Conservation (phyloP, 2,113 vertebrate species). For the Halcyon senegalensis region DNA sequence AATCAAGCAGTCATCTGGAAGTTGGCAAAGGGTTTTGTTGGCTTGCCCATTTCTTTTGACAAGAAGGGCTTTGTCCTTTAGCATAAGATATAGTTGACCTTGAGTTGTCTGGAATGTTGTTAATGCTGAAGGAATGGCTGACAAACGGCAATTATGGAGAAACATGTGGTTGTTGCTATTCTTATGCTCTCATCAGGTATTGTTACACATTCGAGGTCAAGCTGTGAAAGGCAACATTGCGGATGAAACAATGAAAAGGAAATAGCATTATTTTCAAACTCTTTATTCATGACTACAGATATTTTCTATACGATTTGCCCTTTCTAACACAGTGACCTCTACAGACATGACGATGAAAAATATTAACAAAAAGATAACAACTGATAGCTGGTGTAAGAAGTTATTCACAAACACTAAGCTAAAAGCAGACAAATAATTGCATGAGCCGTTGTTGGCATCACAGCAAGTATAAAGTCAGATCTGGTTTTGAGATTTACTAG, state of each 20-base stretch:
- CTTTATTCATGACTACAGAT: conserved; percentile 24
- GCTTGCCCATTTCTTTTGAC: conserved; percentile 2
- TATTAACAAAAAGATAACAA: conserved; percentile 31
- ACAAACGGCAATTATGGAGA: conserved; percentile 60
- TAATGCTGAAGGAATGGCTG: conserved; percentile 52
- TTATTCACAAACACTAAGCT: conserved; percentile 29
- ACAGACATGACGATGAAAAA: conserved; percentile 34
- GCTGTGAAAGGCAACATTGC: conserved; percentile 17
- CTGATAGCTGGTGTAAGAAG: neutral
- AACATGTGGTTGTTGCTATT: conserved; percentile 57
- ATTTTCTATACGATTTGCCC: conserved; percentile 32
- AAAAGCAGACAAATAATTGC: conserved; percentile 52
- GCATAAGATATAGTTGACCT: conserved; percentile 46
- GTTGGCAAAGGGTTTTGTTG: conserved; percentile 2
- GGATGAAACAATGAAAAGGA: conserved; percentile 39
- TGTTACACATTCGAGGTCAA: conserved; percentile 38
- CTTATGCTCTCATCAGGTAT: conserved; percentile 52
- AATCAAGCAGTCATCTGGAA: conserved; percentile 15
- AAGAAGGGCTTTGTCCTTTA: conserved; percentile 11
- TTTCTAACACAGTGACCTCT: conserved; percentile 34
- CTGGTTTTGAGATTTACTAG: conserved; percentile 35
- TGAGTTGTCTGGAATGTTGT: conserved; percentile 32
- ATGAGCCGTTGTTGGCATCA: conserved; percentile 3
- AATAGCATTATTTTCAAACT: conserved; percentile 37
- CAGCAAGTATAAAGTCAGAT: conserved; percentile 48